Evolutionary conservation across 2,113 vertebrate genomes (phyloP), one percentile per base, ranked within the genome.

Genomic region (Antechinus flavipes): DNA sequence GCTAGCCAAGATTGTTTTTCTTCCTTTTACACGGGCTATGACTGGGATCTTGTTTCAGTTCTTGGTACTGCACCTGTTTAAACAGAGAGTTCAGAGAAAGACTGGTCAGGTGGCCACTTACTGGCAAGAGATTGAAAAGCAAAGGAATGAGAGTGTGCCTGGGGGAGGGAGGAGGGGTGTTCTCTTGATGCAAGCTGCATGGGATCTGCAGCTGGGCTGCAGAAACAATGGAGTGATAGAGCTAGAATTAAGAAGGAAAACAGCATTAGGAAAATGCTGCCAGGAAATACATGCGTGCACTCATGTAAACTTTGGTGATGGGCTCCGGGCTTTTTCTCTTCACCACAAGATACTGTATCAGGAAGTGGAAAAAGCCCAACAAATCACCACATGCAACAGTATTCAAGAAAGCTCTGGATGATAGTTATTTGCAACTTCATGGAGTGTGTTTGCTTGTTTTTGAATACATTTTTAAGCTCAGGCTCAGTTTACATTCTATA

Each of bases 1-100:
- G 98, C 98, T 99, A 99, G 98, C 98, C 99, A 95, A 99, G 99
- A 98, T 99, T 99, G 99, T 99, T 99, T 99, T 99, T 99, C 99
- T 99, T 99, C 98, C 99, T 99, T 98, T 99, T 99, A 98, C 99
- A 99, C 22, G 99, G 99, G 98, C 99, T 99, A 97, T 99, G 99
- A 98, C 99, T 99, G 98, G 99, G 98, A 98, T 99, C 99, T 98
- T 98, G 99, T 99, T 99, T 99, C 99, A 99, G 98, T 98, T 99
- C 99, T 98, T 99, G 99, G 98, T 99, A 99, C 95, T 99, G 99
- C 99, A 99, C 99, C 99, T 99, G 99, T 99, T 99, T 99, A 99
- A 99, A 99, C 98, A 99, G 97, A 99, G 97, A n/a, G 61, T 98
- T 98, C 97, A 98, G 97, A 97, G 94, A 98, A 95, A 98, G 97